phyloP scores from a whole-genome alignment of 2,888 invertebrate genomes.

The Philhelius pedissequus region DNA sequence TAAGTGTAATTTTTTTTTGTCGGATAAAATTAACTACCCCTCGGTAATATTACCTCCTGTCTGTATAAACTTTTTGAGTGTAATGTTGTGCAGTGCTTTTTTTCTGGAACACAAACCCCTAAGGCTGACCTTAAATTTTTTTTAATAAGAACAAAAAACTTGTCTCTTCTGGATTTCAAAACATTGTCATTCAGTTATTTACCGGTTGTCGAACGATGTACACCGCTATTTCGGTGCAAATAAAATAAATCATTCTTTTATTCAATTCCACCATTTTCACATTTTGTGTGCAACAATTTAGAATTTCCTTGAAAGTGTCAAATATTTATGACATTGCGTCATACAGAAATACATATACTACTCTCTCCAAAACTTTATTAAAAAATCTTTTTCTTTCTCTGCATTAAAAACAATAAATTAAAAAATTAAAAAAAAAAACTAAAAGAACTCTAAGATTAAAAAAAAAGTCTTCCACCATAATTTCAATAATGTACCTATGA shows the following conservation, averaged over 20 bases:
- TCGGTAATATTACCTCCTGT: neutral
- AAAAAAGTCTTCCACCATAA: neutral
- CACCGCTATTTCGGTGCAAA: constrained; percentile 23
- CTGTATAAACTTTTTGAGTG: neutral
- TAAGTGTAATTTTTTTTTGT: neutral
- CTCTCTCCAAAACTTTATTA: constrained; percentile 15
- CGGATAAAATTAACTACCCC: constrained; percentile 4
- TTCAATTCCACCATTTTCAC: neutral
- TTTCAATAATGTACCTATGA: constrained; percentile 15
- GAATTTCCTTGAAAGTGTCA: constrained; percentile 7
- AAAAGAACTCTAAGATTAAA: neutral
- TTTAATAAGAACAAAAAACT: neutral
- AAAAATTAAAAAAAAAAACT: neutral
- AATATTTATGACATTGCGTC: constrained; percentile 42
- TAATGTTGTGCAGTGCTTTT: constrained; percentile 39
- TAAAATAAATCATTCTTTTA: neutral
- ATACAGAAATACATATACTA: neutral
- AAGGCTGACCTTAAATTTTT: constrained; percentile 24
- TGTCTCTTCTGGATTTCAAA: constrained; percentile 49
- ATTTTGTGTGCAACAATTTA: constrained; percentile 35
- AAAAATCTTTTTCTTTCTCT: constrained; percentile 7
- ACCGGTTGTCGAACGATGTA: constrained; percentile 59
- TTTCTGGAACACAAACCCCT: constrained; percentile 6
- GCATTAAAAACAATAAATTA: constrained; percentile 49
- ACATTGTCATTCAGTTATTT: constrained; percentile 62